phyloP scores from a whole-genome alignment of 2,888 invertebrate species.

The Sialis lutaria region DNA sequence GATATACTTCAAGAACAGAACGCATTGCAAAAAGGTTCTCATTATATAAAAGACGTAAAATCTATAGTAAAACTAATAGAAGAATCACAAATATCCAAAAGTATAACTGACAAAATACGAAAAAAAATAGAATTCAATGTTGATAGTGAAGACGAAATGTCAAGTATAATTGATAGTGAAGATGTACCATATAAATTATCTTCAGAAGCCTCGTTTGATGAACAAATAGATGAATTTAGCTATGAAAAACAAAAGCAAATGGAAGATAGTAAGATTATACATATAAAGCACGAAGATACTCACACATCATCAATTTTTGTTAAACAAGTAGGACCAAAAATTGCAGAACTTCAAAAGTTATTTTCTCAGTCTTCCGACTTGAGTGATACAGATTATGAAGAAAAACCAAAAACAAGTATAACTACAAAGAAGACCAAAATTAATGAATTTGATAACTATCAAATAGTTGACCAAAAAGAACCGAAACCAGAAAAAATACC shows the following conservation, averaged over 20 bases:
- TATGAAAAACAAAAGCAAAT: no score
- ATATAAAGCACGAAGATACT: constrained; percentile 10
- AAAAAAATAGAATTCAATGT: constrained; percentile 19
- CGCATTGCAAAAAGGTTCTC: constrained; percentile 20
- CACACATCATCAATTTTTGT: constrained; percentile 7
- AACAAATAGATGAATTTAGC: constrained; percentile 7
- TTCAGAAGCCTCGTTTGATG: constrained; percentile 24
- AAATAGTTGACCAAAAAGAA: constrained; percentile 7
- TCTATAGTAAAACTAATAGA: constrained; percentile 35
- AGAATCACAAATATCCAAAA: constrained; percentile 22
- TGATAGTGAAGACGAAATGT: constrained; percentile 26
- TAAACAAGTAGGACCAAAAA: constrained; percentile 27
- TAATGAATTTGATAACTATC: constrained; percentile 2
- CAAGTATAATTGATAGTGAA: constrained; percentile 24
- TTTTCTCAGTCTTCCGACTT: constrained; percentile 22
- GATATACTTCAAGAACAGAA: constrained; percentile 21
- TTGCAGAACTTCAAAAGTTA: constrained; percentile 28
- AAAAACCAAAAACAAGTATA: neutral
- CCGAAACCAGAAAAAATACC: constrained; percentile 3
- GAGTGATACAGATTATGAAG: constrained; percentile 14
- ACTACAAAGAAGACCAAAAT: neutral
- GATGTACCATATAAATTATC: constrained; percentile 19
- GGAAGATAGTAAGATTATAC: neutral
- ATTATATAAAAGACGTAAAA: constrained; percentile 34
- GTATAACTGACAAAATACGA: constrained; percentile 19